Percentiles rank a stretch among this genome's conserved stretches.
These are phyloP conservation scores for Vanacampus margaritifer DNA, from an alignment of 2,113 vertebrate species.

Conservation along the genomic window DNA sequence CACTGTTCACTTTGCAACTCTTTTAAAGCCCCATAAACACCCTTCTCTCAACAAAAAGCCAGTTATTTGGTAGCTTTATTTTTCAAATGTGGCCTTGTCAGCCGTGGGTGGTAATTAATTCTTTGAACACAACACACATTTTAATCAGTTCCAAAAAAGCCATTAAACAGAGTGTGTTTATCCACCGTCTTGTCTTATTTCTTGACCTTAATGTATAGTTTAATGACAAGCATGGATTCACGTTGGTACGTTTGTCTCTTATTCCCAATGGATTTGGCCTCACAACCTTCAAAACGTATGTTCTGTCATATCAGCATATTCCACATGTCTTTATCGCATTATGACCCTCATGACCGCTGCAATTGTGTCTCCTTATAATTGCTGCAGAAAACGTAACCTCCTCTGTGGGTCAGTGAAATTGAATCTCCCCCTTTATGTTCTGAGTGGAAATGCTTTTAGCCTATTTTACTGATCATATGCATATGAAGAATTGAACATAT, in stretches of 20 bases:
- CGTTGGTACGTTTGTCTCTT: slow-evolving; percentile 12
- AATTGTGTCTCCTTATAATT: slow-evolving; percentile 46
- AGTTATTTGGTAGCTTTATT: slow-evolving; percentile 7
- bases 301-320: slow-evolving; percentile 43
- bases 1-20: slow-evolving; percentile 7
- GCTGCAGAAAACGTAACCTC: slow-evolving; percentile 40
- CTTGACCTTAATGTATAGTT: slow-evolving; percentile 27
- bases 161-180: slow-evolving; percentile 32
- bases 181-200: slow-evolving; percentile 27
- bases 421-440: slow-evolving; percentile 40
- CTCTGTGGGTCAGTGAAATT: slow-evolving; percentile 25
- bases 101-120: slow-evolving; percentile 47
- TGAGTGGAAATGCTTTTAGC: slow-evolving; percentile 50
- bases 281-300: slow-evolving; percentile 40
- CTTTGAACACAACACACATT: slow-evolving; percentile 36
- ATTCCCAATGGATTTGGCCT: slow-evolving; percentile 19
- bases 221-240: slow-evolving; percentile 38
- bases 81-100: slow-evolving; percentile 17
- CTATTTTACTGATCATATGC: slow-evolving; percentile 47
- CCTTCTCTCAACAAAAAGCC: slow-evolving; percentile 10
- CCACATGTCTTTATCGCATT: slow-evolving; percentile 37
- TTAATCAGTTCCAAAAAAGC: slow-evolving; percentile 39
- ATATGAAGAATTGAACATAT: slow-evolving; percentile 46
- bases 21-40: slow-evolving; percentile 29
- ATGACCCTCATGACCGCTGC: slow-evolving; percentile 22